Percentiles rank a stretch among this genome's conserved stretches.
Conservation (phyloP, 2,797 vertebrate genomes). For the Nyctibius grandis region DNA sequence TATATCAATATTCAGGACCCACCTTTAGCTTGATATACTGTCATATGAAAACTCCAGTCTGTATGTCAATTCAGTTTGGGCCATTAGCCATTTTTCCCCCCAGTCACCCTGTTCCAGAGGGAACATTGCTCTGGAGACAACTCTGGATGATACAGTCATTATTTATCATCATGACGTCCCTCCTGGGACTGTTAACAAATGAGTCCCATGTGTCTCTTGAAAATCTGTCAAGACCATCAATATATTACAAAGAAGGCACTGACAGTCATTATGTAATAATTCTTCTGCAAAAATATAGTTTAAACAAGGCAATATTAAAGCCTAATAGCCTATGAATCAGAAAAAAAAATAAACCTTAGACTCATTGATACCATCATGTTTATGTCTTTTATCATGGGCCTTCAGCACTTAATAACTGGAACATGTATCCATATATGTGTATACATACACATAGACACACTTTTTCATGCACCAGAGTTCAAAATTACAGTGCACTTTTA, state of each 20-base stretch:
- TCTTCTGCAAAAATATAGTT: not conserved
- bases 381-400: not conserved
- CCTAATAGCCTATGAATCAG: not conserved
- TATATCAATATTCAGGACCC: not conserved
- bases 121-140: not conserved
- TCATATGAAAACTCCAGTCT: not conserved
- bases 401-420: not conserved
- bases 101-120: not conserved
- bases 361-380: not conserved
- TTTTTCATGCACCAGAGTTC: not conserved
- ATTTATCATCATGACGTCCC: conserved; percentile 36
- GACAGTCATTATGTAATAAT: not conserved
- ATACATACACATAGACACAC: not conserved
- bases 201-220: not conserved
- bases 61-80: not conserved
- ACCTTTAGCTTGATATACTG: not conserved
- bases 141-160: not conserved
- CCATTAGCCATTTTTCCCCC: not conserved
- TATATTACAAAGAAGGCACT: not conserved
- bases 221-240: conserved; percentile 23
- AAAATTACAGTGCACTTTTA: not conserved
- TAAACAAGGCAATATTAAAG: not conserved
- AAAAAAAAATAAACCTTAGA: not conserved
- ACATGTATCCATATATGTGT: not conserved
- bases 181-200: not conserved